Base-by-base conservation (phyloP, 2,113 vertebrate species). In the Eptesicus fuscus region DNA sequence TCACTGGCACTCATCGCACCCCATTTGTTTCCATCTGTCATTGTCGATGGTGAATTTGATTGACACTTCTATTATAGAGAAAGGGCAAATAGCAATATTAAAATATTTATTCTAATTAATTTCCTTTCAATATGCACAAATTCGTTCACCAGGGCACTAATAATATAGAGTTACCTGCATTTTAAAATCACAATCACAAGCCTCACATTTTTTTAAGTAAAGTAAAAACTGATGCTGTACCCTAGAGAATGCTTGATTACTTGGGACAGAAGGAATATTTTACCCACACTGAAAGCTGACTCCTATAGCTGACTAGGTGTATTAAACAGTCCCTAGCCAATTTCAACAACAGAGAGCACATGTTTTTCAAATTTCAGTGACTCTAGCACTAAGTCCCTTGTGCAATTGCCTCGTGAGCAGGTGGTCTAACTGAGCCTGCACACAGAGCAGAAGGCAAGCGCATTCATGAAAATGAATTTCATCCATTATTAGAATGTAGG, bases 51-150 rank as follows among this genome's bases (percentile, higher is more conserved):
- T 22, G 53, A 56, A 56, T 56, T 56, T 22, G 20, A 22, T 56
- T 56, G 53, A 56, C 18, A 56, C 20, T 56, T 56, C 32, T 99
- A 53, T 53, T 53, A 56, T 22, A 56, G 18, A 56, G 53, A 22
- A 56, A 56, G 18, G 18, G 53, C 20, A 8, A 56, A 56, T 56
- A 22, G 53, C 53, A 3, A 56, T 56, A 56, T 56, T 56, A 56
- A 56, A 56, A 56, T 56, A 56, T 22, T 56, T 22, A 23, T 61
- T 61, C 59, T 61, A 12, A 59, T 25, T 59, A 59, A 61, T 28
- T 61, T 61, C 9, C 59, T 61, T 61, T 61, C 59, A 61, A 61
- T 61, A 4, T 61, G 59, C 59, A 61, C 25, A 4, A 61, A 11
- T 61, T 4, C 1, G 4, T 61, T 25, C 59, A 61, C 25, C 10